Percentiles rank a stretch among this genome's conserved stretches.
Conservation (phyloP, 2,113 vertebrate species). For the Pseudorectes ferrugineus region DNA sequence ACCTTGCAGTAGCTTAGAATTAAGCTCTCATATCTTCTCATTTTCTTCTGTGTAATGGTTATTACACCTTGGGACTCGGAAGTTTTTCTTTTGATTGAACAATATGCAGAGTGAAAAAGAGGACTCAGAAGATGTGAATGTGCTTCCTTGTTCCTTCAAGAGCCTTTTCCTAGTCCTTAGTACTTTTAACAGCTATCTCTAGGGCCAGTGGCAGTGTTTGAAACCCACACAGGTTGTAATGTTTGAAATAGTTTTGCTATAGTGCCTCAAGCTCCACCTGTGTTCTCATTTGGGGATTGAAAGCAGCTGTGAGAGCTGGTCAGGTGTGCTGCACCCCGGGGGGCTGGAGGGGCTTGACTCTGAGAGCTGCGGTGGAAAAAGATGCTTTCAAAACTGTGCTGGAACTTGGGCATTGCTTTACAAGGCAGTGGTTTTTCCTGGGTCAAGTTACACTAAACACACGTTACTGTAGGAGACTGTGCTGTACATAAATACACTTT, state of each 20-base stretch:
- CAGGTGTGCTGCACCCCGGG: rapidly evolving
- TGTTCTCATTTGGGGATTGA: not conserved
- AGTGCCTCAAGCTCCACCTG: not conserved
- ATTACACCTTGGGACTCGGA: not conserved
- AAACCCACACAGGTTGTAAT: not conserved
- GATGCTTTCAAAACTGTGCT: not conserved
- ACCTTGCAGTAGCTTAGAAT: not conserved
- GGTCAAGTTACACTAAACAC: rapidly evolving
- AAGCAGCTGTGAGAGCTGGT: not conserved
- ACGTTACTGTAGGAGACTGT: not conserved
- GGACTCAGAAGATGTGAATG: not conserved
- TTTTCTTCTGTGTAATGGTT: not conserved
- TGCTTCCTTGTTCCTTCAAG: not conserved
- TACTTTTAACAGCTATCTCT: not conserved
- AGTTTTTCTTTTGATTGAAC: not conserved
- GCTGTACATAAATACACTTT: not conserved
- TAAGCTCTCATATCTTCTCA: not conserved
- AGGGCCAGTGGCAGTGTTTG: not conserved
- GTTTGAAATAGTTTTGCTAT: not conserved
- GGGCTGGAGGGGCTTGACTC: not conserved
- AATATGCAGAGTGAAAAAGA: not conserved
- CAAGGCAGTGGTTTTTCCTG: not conserved
- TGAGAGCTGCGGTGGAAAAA: not conserved
- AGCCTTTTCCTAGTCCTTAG: not conserved
- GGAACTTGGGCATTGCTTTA: not conserved